Percentiles rank a stretch among this genome's conserved stretches.
These are phyloP conservation scores for Allophyes oxyacanthae DNA, from an alignment of 2,888 invertebrate genomes.

Conservation along the genomic window DNA sequence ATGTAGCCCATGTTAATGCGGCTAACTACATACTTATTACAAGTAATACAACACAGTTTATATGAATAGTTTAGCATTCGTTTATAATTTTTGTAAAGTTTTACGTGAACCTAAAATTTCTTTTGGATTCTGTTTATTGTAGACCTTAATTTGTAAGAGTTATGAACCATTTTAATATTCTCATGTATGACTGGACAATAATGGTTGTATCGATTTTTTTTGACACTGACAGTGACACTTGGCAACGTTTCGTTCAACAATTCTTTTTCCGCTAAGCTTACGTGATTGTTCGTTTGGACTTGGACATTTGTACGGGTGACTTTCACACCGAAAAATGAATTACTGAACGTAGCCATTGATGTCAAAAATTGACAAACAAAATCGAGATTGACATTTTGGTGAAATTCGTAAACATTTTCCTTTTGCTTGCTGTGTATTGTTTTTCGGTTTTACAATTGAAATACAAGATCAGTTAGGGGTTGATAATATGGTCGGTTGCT, in stretches of 20 bases:
- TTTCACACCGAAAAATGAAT: no score
- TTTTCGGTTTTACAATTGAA: no score
- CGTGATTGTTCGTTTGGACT: no score
- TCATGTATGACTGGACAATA: not conserved
- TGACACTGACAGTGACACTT: not conserved
- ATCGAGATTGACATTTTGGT: not conserved
- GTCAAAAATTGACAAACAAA: no score
- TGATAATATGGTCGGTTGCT: no score
- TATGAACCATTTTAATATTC: constrained; percentile 19
- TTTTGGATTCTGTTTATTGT: constrained; percentile 1
- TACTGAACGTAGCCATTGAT: no score
- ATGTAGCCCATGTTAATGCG: constrained; percentile 1
- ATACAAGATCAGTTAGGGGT: no score
- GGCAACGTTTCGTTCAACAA: not conserved
- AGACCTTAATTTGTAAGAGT: rapidly evolving
- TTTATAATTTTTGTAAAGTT: constrained; percentile 18
- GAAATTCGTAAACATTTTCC: no score
- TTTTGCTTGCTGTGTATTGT: no score
- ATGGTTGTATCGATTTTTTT: no score
- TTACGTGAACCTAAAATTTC: not conserved
- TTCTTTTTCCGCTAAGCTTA: no score
- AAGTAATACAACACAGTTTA: constrained; percentile 22
- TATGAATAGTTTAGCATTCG: constrained; percentile 1
- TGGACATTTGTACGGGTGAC: no score
- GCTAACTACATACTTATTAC: constrained; percentile 9